Evolutionary conservation across 2,797 vertebrate species (phyloP), one percentile per base, ranked within the genome.

Genomic region (Lophotriccus pileatus): DNA sequence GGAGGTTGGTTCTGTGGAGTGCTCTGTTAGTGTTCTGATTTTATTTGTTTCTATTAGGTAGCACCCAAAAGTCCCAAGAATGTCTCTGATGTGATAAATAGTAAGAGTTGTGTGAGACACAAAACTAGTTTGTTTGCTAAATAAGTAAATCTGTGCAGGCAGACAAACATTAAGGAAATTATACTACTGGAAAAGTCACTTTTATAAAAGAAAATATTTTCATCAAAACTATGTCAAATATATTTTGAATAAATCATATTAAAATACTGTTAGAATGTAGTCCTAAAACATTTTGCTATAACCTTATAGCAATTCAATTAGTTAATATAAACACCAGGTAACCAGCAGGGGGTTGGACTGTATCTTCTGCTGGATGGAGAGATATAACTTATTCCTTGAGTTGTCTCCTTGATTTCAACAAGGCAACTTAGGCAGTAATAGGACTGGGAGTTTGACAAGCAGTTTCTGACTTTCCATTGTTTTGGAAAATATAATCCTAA

Each of bases 401-500:
- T 27, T 4, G n/a, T 52, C 55, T 85, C 67, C 66, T 44, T 60
- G 34, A 82, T 74, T 94, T 59, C 82, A 91, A 70, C 74, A 86
- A 81, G 66, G 70, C 49, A 90, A 1, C 10, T 92, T 84, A 85
- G 78, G 60, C 37, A 91, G 28, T 73, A 60, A 67, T 15, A 39
- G 20, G 53, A 72, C 70, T 59, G 28, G 32, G 66, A 80, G 53
- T 37, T 63, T 56, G 30, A 88, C 25, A 83, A 81, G 41, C 14
- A 75, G 79, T 62, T 76, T 88, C 63, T 63, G 84, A 87, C 77
- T 92, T 95, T 84, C 75, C 60, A 55, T 78, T 88, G 93, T 89
- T 88, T 79, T 74, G 72, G 79, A 94, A 97, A 94, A 87, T 58
- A 76, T 16, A 81, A 89, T 87, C 56, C 60, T 67, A 32, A 78